Conservation (phyloP, 2,797 vertebrate genomes). For the Molossus molossus region DNA sequence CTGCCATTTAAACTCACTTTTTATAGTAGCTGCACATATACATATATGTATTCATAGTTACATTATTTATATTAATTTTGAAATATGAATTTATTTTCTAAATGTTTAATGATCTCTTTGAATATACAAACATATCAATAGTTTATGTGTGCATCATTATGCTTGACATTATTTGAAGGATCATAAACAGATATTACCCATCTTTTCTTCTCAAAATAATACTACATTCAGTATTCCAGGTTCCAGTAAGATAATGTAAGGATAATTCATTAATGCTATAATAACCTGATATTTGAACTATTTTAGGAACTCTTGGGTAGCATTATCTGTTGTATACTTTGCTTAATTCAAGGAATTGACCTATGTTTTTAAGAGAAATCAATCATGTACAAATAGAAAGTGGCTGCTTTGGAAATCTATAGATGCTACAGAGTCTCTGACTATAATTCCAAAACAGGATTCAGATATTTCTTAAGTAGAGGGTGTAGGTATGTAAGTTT, state of each 20-base stretch:
- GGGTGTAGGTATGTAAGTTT: neutral
- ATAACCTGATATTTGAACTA: neutral
- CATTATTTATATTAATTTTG: neutral
- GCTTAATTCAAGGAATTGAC: conserved; percentile 14
- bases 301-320: neutral
- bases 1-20: neutral
- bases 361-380: neutral
- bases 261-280: neutral
- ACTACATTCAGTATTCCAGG: neutral
- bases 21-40: neutral
- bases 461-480: neutral
- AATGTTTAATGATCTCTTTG: neutral
- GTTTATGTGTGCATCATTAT: neutral
- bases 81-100: neutral
- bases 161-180: neutral
- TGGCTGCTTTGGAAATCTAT: neutral
- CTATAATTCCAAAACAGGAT: neutral
- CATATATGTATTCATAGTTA: neutral
- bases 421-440: neutral
- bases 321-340: neutral
- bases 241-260: neutral
- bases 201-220: neutral
- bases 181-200: neutral
- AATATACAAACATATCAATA: neutral
- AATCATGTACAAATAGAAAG: neutral